These are phyloP conservation scores for Drosophila infuscata DNA, from an alignment of 2,888 invertebrate genomes.

Conservation along the genomic window DNA sequence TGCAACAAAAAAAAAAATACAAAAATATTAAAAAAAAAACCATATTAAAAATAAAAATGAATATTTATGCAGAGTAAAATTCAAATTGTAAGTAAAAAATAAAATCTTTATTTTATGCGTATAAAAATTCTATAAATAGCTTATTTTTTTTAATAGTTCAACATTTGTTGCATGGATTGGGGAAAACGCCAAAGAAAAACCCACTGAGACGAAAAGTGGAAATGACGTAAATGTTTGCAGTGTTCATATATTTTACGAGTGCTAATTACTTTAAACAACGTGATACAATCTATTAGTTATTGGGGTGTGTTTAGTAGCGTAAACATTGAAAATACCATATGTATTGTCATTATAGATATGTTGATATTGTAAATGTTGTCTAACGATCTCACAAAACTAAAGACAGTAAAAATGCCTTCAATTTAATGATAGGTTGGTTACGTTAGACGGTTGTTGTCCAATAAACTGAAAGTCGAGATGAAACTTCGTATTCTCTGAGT, in stretches of 20 bases:
- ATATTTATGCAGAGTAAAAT: neutral
- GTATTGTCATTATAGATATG: neutral
- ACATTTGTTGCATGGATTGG: neutral
- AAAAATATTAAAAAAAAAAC: neutral
- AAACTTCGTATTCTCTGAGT: neutral
- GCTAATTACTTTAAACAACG: neutral
- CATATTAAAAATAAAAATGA: neutral
- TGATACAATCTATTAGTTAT: neutral
- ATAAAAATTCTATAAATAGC: neutral
- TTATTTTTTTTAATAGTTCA: neutral
- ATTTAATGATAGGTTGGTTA: neutral
- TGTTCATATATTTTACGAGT: neutral
- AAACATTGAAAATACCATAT: neutral
- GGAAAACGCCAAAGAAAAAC: neutral
- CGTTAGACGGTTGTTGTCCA: neutral
- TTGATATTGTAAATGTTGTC: neutral
- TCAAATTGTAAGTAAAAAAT: neutral
- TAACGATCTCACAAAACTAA: neutral
- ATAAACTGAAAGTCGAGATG: neutral
- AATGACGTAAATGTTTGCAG: neutral
- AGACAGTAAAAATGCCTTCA: neutral
- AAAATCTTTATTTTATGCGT: neutral
- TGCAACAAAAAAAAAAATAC: neutral
- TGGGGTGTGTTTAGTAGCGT: neutral
- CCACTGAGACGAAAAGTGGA: neutral